Percentiles rank a stretch among this genome's conserved stretches.
Conservation (phyloP, 1,140 invertebrate genomes). For the Thereuonema tuberculata region DNA sequence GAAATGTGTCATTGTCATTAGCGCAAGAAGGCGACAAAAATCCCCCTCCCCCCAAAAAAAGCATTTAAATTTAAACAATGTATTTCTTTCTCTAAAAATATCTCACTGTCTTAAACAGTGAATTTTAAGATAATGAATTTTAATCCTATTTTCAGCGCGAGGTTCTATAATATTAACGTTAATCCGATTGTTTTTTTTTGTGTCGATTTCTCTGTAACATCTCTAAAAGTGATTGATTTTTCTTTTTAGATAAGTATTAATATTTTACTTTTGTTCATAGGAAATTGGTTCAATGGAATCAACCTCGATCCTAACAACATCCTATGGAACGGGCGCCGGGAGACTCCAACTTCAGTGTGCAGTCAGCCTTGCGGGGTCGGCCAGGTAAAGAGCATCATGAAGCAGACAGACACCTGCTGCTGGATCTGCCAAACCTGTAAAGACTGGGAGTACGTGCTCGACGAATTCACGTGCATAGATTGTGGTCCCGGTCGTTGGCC, state of each 20-base stretch:
- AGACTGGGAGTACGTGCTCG: slow-evolving; percentile 40
- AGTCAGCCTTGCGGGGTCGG: slow-evolving; percentile 49
- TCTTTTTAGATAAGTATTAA: background rate
- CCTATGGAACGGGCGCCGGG: slow-evolving; percentile 28
- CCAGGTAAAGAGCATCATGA: slow-evolving; percentile 52
- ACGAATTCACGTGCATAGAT: slow-evolving; percentile 42
- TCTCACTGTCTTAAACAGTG: no score
- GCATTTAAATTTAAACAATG: no score
- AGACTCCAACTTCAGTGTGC: slow-evolving; percentile 46
- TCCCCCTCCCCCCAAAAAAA: no score
- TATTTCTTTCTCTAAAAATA: no score
- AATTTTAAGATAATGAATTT: no score
- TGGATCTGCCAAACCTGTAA: slow-evolving; percentile 42
- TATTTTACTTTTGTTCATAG: slow-evolving; percentile 4
- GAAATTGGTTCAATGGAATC: slow-evolving; percentile 34
- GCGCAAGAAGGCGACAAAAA: no score
- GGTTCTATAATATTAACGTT: no score
- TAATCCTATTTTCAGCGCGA: no score
- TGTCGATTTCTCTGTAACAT: no score
- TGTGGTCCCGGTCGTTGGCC: slow-evolving; percentile 39
- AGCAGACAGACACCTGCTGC: slow-evolving; percentile 36
- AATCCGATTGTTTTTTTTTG: no score
- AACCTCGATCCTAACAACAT: slow-evolving; percentile 37
- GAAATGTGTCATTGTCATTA: no score
- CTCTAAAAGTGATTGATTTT: no score